Evolutionary conservation across 2,797 vertebrate species (phyloP).

Genomic region (Chaenodraco wilsoni): DNA sequence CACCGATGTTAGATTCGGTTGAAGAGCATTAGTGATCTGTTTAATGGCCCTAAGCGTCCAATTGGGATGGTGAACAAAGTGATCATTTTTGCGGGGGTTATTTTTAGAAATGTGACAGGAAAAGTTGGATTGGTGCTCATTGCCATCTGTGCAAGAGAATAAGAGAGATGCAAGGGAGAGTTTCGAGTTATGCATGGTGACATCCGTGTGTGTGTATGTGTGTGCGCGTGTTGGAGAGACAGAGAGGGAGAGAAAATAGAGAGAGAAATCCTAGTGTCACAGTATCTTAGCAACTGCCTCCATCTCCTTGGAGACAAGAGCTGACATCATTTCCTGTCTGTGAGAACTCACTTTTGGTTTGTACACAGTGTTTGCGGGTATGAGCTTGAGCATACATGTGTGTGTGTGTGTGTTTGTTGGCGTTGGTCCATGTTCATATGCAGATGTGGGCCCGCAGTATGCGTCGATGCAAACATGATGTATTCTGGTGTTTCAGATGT

Average conservation of each 20-base stretch:
- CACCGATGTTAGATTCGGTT: conserved; percentile 29
- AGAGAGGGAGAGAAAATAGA: conserved; percentile 70
- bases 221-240: conserved; percentile 35
- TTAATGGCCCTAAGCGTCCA: conserved; percentile 41
- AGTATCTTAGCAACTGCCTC: conserved; percentile 88
- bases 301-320: conserved; percentile 87
- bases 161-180: conserved; percentile 69
- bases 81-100: conserved; percentile 49
- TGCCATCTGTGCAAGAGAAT: conserved; percentile 73
- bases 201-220: conserved; percentile 50
- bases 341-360: conserved; percentile 81
- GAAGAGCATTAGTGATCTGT: conserved; percentile 42
- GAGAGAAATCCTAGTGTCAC: conserved; percentile 84
- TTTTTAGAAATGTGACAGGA: conserved; percentile 64
- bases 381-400: conserved; percentile 38
- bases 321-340: conserved; percentile 86
- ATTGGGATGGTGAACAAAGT: conserved; percentile 59
- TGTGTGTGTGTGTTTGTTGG: conserved; percentile 46
- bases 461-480: conserved; percentile 37
- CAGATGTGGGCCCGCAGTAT: conserved; percentile 50
- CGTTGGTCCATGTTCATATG: conserved; percentile 52
- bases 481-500: conserved; percentile 8
- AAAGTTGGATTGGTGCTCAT: conserved; percentile 61
- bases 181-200: conserved; percentile 78
- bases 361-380: conserved; percentile 68